These are phyloP conservation scores for Corydoras sp. DNA, from an alignment of 2,113 vertebrate genomes.

Conservation along the genomic window DNA sequence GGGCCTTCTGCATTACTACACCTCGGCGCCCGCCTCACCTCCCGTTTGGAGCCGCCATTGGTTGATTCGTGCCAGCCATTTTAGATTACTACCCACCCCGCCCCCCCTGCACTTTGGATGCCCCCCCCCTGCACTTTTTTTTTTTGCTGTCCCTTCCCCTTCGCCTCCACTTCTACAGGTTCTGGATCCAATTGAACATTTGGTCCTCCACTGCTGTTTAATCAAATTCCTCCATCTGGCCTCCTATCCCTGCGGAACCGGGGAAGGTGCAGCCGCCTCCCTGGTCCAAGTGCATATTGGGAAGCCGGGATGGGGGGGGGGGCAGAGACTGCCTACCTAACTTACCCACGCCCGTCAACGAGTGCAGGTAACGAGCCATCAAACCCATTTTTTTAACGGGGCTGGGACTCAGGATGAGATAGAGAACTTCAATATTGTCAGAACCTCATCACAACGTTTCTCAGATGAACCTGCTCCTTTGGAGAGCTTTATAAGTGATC, in stretches of 20 bases:
- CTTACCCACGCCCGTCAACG: constrained; percentile 81
- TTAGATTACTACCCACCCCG: constrained; percentile 80
- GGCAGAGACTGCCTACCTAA: constrained; percentile 84
- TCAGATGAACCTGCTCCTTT: too few relatives aligned
- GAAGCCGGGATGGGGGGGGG: constrained; percentile 67
- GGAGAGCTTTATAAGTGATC: too few relatives aligned
- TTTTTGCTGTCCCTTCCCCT: constrained; percentile 57
- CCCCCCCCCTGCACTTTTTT: constrained; percentile 43
- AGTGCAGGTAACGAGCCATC: constrained; percentile 59
- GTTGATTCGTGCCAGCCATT: constrained; percentile 95
- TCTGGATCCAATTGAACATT: constrained; percentile 99
- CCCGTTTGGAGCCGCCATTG: constrained; percentile 97
- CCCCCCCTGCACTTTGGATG: constrained; percentile 49
- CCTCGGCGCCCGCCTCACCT: constrained; percentile 95
- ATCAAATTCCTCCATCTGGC: constrained; percentile 99
- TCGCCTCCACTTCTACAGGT: constrained; percentile 93
- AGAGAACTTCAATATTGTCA: too few relatives aligned
- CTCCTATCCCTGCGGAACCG: constrained; percentile 87
- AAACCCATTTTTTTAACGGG: too few relatives aligned
- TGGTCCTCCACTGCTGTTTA: constrained; percentile 99
- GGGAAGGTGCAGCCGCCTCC: constrained; percentile 93
- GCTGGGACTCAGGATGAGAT: too few relatives aligned
- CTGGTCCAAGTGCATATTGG: constrained; percentile 92
- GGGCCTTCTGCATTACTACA: constrained; percentile 99
- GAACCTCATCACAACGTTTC: too few relatives aligned